phyloP scores from a whole-genome alignment of 2,113 vertebrate genomes.

The Cyanoramphus novaezelandiae region DNA sequence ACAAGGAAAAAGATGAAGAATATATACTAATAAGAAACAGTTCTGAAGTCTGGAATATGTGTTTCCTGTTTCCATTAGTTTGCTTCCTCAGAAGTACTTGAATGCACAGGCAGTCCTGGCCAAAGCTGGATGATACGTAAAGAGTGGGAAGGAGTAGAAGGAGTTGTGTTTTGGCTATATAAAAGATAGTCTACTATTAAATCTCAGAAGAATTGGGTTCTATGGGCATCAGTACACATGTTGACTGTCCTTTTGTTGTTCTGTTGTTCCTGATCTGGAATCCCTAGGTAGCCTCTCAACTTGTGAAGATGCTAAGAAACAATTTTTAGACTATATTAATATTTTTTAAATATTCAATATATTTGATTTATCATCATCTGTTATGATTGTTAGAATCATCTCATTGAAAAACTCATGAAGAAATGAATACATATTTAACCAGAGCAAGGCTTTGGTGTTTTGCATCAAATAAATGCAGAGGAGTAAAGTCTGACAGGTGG shows the following conservation, averaged over 20 bases:
- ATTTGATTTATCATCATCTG: neutral
- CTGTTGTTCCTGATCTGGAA: neutral
- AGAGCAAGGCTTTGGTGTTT: neutral
- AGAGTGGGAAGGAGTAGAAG: neutral
- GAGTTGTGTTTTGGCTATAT: neutral
- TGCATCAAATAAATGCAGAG: neutral
- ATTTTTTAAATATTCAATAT: neutral
- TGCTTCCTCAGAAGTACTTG: conserved; percentile 16
- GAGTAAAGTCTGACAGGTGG: neutral
- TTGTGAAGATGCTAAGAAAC: neutral
- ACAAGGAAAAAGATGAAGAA: conserved; percentile 13
- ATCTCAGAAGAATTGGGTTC: neutral
- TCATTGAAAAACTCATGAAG: neutral
- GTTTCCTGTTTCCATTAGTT: conserved; percentile 58
- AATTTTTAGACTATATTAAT: neutral
- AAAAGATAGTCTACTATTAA: neutral
- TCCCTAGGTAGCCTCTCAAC: neutral
- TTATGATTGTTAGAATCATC: neutral
- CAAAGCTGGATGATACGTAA: conserved; percentile 5
- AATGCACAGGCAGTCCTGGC: conserved; percentile 1
- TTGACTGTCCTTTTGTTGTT: neutral
- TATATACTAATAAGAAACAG: conserved; percentile 20
- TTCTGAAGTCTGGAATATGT: conserved; percentile 17
- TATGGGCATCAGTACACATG: neutral
- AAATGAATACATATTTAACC: neutral